Evolutionary conservation across 2,888 invertebrate species (phyloP), one percentile per base, ranked within the genome.

Genomic region (Ethmia dodecea): DNA sequence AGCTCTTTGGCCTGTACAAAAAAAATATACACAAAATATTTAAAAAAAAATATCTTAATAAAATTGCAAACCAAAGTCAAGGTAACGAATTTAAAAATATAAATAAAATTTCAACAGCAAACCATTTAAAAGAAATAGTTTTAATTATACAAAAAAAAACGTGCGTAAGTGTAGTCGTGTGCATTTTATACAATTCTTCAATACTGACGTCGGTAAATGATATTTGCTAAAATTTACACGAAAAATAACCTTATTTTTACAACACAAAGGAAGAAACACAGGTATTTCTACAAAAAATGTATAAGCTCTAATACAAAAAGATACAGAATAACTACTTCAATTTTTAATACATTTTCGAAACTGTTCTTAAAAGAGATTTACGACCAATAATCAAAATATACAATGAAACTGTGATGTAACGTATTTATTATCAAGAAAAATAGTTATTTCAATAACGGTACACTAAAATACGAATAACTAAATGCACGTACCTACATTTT

Each of bases 1-100:
- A 86, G 84, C 84, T 86, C 84, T 86, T 86, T 86, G 84, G 84
- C 81, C 81, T 73, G 71, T 83, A 77, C 73, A 75, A 67, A 49
- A 31, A 56, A 68, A 70, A 65, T 69, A 72, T 76, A 79, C 68
- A 74, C 66, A 73, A 64, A 55, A 52, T 45, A 44, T 49, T 22
- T 49, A 49, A 62, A 61, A 60, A 64, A 68, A 61, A 57, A 49
- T 51, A 52, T 53, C 44, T 49, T 49, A 61, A 71, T 73, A 78
- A 78, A 75, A 66, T 69, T 66, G 69, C 73, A 65, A 77, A 76
- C 63, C 62, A 60, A 74, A 60, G 52, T 59, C 56, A 59, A 68
- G 67, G 70, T 79, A 81, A 83, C 83, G 67, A 76, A 75, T 71
- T 80, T 79, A 78, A 83, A 83, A 79, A 73, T 76, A 78, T 74